A percentile compares a stretch with the other conserved stretches of the same genome.
Evolutionary conservation across 2,113 vertebrate species (phyloP).

Genomic region (Ptilonorhynchus violaceus): DNA sequence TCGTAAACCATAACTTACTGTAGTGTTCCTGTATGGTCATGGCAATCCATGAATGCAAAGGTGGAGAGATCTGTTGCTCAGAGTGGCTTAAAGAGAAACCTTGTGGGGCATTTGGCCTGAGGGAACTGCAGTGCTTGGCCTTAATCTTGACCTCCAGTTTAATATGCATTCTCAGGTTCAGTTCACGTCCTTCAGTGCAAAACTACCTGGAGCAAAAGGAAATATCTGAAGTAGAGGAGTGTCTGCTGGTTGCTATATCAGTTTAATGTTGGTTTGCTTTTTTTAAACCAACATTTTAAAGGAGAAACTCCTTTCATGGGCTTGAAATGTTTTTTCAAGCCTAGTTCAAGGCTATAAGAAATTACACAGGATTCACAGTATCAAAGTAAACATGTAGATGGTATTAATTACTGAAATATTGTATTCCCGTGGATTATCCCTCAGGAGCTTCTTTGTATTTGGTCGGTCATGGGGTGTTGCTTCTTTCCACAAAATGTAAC

Average conservation of each 20-base stretch:
- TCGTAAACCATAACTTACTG: not conserved
- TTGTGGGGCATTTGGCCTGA: not conserved
- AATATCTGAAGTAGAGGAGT: not conserved
- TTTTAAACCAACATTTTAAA: not conserved
- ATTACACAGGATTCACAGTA: not conserved
- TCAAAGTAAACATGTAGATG: not conserved
- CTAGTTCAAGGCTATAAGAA: not conserved
- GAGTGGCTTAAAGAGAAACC: not conserved
- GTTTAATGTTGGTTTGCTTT: not conserved
- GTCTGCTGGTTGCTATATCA: not conserved
- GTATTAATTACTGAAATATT: not conserved
- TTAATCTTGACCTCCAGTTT: not conserved
- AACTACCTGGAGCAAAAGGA: not conserved
- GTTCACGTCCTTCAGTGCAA: not conserved
- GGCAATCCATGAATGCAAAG: not conserved
- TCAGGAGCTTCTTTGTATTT: not conserved
- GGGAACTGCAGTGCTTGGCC: not conserved
- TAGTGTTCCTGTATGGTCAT: rapidly evolving
- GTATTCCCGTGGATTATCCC: not conserved
- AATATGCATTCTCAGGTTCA: not conserved
- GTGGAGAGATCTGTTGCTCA: not conserved
- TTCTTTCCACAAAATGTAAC: not conserved
- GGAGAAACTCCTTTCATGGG: not conserved
- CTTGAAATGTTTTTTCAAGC: not conserved
- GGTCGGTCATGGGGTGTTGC: not conserved